Conservation (phyloP, 2,888 invertebrate genomes). For the Dynastes maya region DNA sequence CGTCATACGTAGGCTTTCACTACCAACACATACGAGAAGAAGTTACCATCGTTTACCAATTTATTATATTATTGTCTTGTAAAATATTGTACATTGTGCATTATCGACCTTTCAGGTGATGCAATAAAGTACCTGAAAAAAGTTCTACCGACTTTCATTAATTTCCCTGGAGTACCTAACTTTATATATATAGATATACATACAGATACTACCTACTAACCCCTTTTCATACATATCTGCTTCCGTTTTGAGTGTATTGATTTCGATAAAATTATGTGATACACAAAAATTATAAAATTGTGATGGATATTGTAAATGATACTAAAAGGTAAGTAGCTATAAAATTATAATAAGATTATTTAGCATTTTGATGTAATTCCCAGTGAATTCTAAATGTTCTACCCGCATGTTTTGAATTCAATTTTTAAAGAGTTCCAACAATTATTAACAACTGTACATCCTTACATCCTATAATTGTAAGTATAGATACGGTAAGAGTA, state of each 20-base stretch:
- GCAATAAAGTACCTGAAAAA: constrained; percentile 70
- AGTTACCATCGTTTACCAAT: constrained; percentile 66
- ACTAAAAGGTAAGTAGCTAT: neutral
- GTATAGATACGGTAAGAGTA: too few relatives aligned
- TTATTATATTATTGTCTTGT: constrained; percentile 64
- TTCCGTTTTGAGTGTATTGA: constrained; percentile 9
- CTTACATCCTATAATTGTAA: too few relatives aligned
- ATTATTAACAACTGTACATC: too few relatives aligned
- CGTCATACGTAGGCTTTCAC: constrained; percentile 45
- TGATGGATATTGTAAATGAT: neutral
- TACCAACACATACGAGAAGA: constrained; percentile 63
- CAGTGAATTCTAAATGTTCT: too few relatives aligned
- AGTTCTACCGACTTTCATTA: constrained; percentile 51
- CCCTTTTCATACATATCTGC: constrained; percentile 16
- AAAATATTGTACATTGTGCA: constrained; percentile 67
- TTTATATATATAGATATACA: neutral
- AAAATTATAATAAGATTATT: too few relatives aligned
- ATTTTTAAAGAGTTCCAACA: too few relatives aligned
- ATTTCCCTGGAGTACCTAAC: constrained; percentile 38
- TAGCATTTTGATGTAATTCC: too few relatives aligned
- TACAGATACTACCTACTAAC: neutral
- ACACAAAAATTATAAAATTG: neutral
- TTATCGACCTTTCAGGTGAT: constrained; percentile 66
- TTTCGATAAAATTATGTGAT: constrained; percentile 1
- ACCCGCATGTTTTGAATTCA: too few relatives aligned